Conservation (phyloP, 2,888 invertebrate genomes). For the Eilema griseolum region DNA sequence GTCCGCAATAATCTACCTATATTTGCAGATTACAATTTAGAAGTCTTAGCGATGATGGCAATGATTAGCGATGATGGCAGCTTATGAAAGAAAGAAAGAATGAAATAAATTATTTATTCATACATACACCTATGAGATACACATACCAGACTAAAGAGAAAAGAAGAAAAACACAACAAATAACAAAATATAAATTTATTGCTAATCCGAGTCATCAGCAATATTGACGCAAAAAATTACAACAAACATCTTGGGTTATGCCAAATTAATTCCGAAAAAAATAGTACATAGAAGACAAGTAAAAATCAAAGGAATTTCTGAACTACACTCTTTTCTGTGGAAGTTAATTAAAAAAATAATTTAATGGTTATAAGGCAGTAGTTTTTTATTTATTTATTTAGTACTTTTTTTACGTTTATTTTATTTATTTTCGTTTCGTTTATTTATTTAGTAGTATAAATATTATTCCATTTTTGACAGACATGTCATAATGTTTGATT, state of each 20-base stretch:
- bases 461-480: background rate
- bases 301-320: background rate
- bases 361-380: too few relatives aligned
- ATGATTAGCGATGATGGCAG: background rate
- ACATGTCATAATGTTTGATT: background rate
- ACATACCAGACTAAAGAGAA: too few relatives aligned
- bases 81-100: too few relatives aligned
- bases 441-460: background rate
- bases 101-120: too few relatives aligned
- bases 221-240: background rate
- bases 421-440: too few relatives aligned
- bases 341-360: too few relatives aligned
- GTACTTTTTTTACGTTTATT: too few relatives aligned
- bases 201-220: too few relatives aligned
- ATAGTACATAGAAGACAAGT: background rate
- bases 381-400: too few relatives aligned
- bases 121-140: too few relatives aligned
- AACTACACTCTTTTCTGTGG: background rate
- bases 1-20: conserved; percentile 6
- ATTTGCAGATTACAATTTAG: background rate
- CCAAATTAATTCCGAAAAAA: background rate
- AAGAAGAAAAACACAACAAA: too few relatives aligned
- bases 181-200: too few relatives aligned
- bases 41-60: background rate
- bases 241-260: background rate